phyloP scores from a whole-genome alignment of 2,797 vertebrate genomes.

The Nothura maculosa region DNA sequence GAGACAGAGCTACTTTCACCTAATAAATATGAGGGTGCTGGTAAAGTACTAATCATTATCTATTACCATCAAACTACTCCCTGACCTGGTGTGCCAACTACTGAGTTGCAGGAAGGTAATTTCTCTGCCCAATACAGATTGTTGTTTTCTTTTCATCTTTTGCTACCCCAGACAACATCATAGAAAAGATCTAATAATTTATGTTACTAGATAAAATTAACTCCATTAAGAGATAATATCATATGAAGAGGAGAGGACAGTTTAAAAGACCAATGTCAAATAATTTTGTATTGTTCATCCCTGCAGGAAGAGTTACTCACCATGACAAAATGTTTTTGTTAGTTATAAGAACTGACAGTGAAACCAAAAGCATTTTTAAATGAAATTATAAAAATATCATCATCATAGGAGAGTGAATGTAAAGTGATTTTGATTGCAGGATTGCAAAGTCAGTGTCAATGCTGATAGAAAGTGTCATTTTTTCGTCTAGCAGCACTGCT shows the following conservation, averaged over 20 bases:
- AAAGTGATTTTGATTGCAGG: conserved; percentile 65
- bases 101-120: not conserved
- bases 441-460: conserved; percentile 44
- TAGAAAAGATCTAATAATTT: not conserved
- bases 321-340: conserved; percentile 59
- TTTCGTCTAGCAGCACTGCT: conserved; percentile 16
- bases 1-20: not conserved
- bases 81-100: not conserved
- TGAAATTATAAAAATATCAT: conserved; percentile 45
- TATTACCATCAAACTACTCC: not conserved
- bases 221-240: not conserved
- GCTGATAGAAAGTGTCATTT: conserved; percentile 55
- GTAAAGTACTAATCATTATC: not conserved
- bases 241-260: not conserved
- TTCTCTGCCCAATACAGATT: not conserved
- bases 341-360: conserved; percentile 57
- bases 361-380: conserved; percentile 64
- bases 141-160: not conserved
- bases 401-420: conserved; percentile 10
- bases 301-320: conserved; percentile 32
- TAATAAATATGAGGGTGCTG: not conserved
- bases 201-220: not conserved
- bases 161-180: not conserved
- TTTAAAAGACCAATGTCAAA: not conserved
- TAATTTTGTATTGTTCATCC: conserved; percentile 8